Conservation (phyloP, 2,888 invertebrate genomes). For the Drosophila multiciliata region DNA sequence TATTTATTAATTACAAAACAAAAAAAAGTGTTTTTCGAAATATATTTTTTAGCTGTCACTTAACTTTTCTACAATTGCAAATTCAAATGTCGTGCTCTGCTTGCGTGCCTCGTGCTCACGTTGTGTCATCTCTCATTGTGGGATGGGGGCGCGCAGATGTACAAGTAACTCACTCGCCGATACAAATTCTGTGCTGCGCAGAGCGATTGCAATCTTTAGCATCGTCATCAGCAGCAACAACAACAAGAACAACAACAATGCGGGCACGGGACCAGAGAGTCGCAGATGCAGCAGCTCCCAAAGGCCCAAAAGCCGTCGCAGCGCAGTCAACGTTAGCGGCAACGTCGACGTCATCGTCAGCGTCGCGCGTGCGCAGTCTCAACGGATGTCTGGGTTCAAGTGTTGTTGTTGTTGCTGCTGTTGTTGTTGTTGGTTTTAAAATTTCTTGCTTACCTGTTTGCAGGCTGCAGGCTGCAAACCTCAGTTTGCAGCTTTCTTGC, state of each 20-base stretch:
- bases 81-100: neutral
- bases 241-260: conserved; percentile 32
- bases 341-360: conserved; percentile 45
- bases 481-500: conserved; percentile 69
- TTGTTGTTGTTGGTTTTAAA: conserved; percentile 38
- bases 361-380: conserved; percentile 81
- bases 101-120: conserved; percentile 26
- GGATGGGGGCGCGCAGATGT: conserved; percentile 65
- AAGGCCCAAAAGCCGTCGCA: conserved; percentile 45
- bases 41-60: neutral
- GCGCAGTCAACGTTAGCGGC: conserved; percentile 9
- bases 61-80: neutral
- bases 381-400: conserved; percentile 68
- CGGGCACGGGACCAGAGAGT: conserved; percentile 68
- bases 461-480: conserved; percentile 58
- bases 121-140: conserved; percentile 28
- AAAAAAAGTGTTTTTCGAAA: neutral
- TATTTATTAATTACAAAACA: neutral
- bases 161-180: conserved; percentile 66
- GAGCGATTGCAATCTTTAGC: conserved; percentile 81
- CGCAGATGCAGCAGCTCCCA: conserved; percentile 31
- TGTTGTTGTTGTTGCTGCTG: conserved; percentile 45
- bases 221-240: conserved; percentile 68
- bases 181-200: conserved; percentile 78
- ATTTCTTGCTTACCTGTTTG: conserved; percentile 74